phyloP scores from a whole-genome alignment of 2,113 vertebrate genomes.

The Pelecanoides urinatrix region DNA sequence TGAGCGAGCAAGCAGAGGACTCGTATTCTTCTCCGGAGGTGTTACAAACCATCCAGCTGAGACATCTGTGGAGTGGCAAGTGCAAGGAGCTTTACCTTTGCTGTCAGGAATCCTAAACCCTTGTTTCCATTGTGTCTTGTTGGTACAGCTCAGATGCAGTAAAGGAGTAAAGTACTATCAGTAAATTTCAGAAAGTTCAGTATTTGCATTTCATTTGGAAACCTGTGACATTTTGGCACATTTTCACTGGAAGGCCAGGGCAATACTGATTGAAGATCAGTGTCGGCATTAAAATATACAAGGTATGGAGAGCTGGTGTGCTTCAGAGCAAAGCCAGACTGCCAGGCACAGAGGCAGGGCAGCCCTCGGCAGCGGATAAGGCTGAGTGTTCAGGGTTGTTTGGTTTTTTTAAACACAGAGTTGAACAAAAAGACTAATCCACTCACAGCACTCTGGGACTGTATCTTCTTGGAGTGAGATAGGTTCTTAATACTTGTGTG shows the following conservation, averaged over 20 bases:
- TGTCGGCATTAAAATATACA: slow-evolving; percentile 8
- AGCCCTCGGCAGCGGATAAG: not conserved
- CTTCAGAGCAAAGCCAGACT: not conserved
- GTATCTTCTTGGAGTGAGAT: not conserved
- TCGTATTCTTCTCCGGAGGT: not conserved
- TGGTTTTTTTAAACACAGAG: not conserved
- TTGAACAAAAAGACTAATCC: not conserved
- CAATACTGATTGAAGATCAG: slow-evolving; percentile 54
- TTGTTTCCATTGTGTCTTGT: not conserved
- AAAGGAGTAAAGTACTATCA: slow-evolving; percentile 40
- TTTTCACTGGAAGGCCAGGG: slow-evolving; percentile 47
- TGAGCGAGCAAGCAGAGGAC: not conserved
- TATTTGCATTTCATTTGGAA: slow-evolving; percentile 67
- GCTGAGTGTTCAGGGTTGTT: not conserved
- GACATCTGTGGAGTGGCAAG: not conserved
- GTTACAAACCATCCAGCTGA: not conserved
- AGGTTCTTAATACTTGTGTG: not conserved
- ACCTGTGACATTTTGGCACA: slow-evolving; percentile 55
- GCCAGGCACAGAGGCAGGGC: not conserved
- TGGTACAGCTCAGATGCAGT: not conserved
- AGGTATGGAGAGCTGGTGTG: not conserved
- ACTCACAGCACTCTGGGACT: not conserved
- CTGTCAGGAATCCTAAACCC: slow-evolving; percentile 17
- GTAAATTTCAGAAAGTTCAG: slow-evolving; percentile 66
- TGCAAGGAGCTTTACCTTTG: slow-evolving; percentile 1